These are phyloP conservation scores for Ranitomeya variabilis DNA, from an alignment of 2,113 vertebrate species.

Conservation along the genomic window DNA sequence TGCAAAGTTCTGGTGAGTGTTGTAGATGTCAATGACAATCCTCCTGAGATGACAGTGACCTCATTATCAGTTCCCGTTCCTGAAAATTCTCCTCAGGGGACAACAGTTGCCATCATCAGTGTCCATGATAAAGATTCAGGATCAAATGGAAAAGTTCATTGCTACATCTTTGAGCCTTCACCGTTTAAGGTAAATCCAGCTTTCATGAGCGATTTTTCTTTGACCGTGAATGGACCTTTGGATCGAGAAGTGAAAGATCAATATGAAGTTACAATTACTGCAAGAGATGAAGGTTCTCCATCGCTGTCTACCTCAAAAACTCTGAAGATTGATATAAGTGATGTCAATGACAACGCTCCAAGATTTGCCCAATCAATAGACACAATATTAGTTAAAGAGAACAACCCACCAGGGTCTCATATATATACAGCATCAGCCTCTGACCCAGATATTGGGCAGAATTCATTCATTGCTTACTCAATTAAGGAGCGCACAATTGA, in stretches of 20 bases:
- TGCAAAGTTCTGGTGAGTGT: constrained; percentile 59
- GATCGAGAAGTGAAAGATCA: constrained; percentile 56
- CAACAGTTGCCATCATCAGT: constrained; percentile 78
- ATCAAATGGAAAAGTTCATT: constrained; percentile 74
- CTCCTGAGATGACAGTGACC: constrained; percentile 64
- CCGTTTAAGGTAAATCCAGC: constrained; percentile 64
- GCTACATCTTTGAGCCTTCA: constrained; percentile 65
- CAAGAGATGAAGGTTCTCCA: constrained; percentile 60
- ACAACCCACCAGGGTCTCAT: constrained; percentile 66
- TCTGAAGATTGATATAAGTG: constrained; percentile 69
- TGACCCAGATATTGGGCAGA: constrained; percentile 72
- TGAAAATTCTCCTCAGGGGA: constrained; percentile 74
- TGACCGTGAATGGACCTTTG: constrained; percentile 64
- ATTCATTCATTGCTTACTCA: constrained; percentile 72
- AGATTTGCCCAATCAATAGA: constrained; percentile 68
- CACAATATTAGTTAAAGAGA: constrained; percentile 68
- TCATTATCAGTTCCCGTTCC: constrained; percentile 64
- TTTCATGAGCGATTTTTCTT: constrained; percentile 64
- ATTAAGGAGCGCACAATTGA: constrained; percentile 59
- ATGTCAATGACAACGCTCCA: constrained; percentile 78
- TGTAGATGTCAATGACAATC: background rate
- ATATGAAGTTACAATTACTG: constrained; percentile 70
- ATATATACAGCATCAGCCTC: constrained; percentile 69
- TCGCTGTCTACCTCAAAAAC: constrained; percentile 67
- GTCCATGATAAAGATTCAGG: constrained; percentile 79